Evolutionary conservation across 2,888 invertebrate species (phyloP), one percentile per base, ranked within the genome.

Genomic region (Macrosoma leucophasiata): DNA sequence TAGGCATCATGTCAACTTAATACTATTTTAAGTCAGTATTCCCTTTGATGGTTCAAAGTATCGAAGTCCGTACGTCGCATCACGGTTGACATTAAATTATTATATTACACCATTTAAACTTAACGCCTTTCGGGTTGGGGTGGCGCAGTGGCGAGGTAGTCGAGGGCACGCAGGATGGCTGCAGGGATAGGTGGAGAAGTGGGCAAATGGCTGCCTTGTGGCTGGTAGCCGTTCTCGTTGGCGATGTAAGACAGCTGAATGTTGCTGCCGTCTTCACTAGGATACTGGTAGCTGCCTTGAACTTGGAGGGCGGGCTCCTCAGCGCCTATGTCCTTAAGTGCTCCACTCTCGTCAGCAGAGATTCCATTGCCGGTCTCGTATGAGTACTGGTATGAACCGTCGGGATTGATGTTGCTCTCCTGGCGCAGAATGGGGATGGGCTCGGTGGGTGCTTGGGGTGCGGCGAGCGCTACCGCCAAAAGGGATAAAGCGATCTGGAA

Each of bases 191-290:
- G 91, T 21, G 90, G 91, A 14, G 91, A 84, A 1, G 88, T 88
- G 17, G 89, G 89, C 1, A 89, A 61, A 50, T 88, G 88, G 11
- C 77, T 77, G n/a, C 88, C 87, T 50, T 77, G 84, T 5, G 90
- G 89, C 59, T 89, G 88, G 79, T 84, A 90, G 29, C 91, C 91
- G 47, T 90, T 90, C 61, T 91, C 91, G 55, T 91, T 88, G 30
- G 91, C 90, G 20, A 87, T 68, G 70, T 91, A 91, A 1, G 81
- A 73, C 37, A 91, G 55, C 48, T 87, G 84, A 50, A 89, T 87
- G 39, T 68, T 73, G 36, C 74, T 64, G 17, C 90, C 90, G 9
- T 90, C 89, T 0, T 90, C 89, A 24, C 87, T 84, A 2, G 86
- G 86, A 65, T 90, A 91, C 24, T 86, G 82, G 70, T 74, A 89